These are phyloP conservation scores for Abrostola tripartita DNA, from an alignment of 2,888 invertebrate genomes.

Conservation along the genomic window DNA sequence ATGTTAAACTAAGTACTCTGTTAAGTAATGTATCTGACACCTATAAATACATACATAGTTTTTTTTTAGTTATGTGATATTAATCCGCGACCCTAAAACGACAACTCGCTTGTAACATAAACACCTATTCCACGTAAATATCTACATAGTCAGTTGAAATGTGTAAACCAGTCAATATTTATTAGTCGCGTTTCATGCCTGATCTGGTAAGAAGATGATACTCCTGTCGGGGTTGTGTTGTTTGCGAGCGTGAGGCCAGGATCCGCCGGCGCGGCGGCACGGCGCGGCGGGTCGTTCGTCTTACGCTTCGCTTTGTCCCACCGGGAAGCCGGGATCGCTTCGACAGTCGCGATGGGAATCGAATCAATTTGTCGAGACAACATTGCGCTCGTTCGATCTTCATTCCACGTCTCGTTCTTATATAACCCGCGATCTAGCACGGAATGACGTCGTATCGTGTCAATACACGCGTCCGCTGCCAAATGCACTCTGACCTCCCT, in stretches of 20 bases:
- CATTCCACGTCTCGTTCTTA: slow-evolving; percentile 68
- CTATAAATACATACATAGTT: too few relatives aligned
- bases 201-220: slow-evolving; percentile 58
- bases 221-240: slow-evolving; percentile 45
- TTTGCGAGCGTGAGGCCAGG: slow-evolving; percentile 46
- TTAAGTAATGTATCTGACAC: too few relatives aligned
- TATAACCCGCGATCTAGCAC: slow-evolving; percentile 51
- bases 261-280: slow-evolving; percentile 41
- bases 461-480: slow-evolving; percentile 37
- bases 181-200: slow-evolving; percentile 58
- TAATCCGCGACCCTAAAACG: not conserved
- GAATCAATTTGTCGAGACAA: slow-evolving; percentile 83
- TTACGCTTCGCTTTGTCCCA: slow-evolving; percentile 47
- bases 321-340: slow-evolving; percentile 60
- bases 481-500: slow-evolving; percentile 61
- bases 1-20: too few relatives aligned
- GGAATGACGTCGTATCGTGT: slow-evolving; percentile 44
- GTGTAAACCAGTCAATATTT: slow-evolving; percentile 55
- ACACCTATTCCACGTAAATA: not conserved
- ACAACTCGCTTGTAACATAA: not conserved
- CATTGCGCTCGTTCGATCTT: slow-evolving; percentile 71
- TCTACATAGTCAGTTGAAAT: slow-evolving; percentile 14
- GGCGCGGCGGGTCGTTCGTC: slow-evolving; percentile 47
- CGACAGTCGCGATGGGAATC: slow-evolving; percentile 75
- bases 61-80: not conserved